A percentile compares a stretch with the other conserved stretches of the same genome.
These are phyloP conservation scores for Brachyhypopomus gauderio DNA, from an alignment of 2,113 vertebrate genomes.

Conservation along the genomic window DNA sequence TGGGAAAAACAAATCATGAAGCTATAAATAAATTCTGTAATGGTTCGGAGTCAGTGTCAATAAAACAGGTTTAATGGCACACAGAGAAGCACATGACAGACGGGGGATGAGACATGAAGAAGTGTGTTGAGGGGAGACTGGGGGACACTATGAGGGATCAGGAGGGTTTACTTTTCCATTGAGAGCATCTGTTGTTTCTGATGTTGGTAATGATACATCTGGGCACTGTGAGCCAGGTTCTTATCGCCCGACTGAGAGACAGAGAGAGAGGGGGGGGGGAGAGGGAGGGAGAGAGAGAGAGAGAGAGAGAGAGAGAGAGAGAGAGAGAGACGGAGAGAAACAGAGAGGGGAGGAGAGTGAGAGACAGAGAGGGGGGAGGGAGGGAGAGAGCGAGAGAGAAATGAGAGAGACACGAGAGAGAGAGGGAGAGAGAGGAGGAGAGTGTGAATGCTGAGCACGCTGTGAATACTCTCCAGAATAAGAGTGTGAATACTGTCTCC, in stretches of 20 bases:
- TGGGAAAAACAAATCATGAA: slow-evolving; percentile 36
- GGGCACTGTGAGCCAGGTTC: slow-evolving; percentile 87
- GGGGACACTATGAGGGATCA: not conserved
- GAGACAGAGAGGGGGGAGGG: too few species aligned
- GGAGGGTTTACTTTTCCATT: slow-evolving; percentile 78
- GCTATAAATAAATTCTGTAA: not conserved
- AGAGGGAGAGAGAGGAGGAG: not conserved
- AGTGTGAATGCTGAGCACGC: too few species aligned
- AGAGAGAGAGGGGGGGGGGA: too few species aligned
- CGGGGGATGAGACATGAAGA: not conserved
- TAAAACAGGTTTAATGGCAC: too few species aligned
- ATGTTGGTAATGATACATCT: slow-evolving; percentile 97
- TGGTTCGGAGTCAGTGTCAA: not conserved
- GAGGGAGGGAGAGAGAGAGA: not conserved
- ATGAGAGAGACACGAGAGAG: too few species aligned
- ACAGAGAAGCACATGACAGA: not conserved
- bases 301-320: not conserved
- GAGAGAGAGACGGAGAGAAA: too few species aligned
- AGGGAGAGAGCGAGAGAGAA: not conserved
- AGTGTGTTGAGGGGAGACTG: not conserved
- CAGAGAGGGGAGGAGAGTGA: too few species aligned
- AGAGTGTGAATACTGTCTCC: too few species aligned
- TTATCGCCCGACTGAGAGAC: slow-evolving; percentile 89
- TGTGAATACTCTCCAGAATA: too few species aligned
- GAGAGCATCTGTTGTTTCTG: slow-evolving; percentile 96